Evolutionary conservation across 1,140 invertebrate species (phyloP), one percentile per base, ranked within the genome.

Genomic region (Galleria mellonella): DNA sequence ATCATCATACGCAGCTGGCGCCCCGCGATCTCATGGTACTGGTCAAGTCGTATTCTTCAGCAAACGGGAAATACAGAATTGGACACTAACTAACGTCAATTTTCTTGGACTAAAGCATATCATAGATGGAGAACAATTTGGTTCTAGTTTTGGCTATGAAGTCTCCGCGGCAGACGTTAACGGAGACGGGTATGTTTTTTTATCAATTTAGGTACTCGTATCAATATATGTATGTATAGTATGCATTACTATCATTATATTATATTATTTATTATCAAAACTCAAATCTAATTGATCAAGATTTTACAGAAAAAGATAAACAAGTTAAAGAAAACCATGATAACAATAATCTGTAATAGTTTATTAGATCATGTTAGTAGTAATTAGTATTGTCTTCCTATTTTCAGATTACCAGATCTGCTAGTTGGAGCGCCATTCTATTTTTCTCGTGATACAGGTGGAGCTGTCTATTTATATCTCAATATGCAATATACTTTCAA

Each of bases 341-440:
- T n/a, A n/a, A n/a, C n/a, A n/a, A n/a, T n/a, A n/a, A n/a, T n/a
- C n/a, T n/a, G n/a, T n/a, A n/a, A n/a, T n/a, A n/a, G n/a, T n/a
- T n/a, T n/a, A n/a, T n/a, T n/a, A n/a, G n/a, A n/a, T n/a, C 11
- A 40, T 29, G 13, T 14, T 14, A 28, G 5, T 40, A 23, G 2
- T 23, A 23, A 23, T 23, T 6, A 3, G 17, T 6, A 6, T 23
- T 23, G 6, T 23, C 17, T 40, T 6, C n/a, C 17, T 31, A 9
- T 15, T 87, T 89, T 49, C 67, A 96, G 94, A 28, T 86, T 90
- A 51, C 90, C 93, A 12, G 97, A 98, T 87, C 86, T 98, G 6
- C 87, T 97, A 33, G 94, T 98, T 0, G 94, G 94, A 12, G 96
- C 97, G 8, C 97, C 97, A 9, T 96, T 97, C 81, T 97, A 96